These are phyloP conservation scores for Henicopernis longicauda DNA, from an alignment of 2,113 vertebrate species.

Conservation along the genomic window DNA sequence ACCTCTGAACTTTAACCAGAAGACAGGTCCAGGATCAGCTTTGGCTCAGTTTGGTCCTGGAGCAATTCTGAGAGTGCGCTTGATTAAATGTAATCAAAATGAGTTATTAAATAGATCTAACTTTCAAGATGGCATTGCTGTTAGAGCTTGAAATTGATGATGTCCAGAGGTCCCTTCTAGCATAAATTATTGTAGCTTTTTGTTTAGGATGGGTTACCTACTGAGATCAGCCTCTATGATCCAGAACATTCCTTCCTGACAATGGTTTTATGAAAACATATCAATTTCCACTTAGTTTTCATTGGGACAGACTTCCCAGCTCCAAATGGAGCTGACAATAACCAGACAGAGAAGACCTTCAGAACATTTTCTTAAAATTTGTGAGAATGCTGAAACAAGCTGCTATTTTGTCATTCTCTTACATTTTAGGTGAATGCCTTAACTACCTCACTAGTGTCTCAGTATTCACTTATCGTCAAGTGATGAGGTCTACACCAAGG, in stretches of 20 bases:
- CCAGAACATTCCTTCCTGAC: background rate
- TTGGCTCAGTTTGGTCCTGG: background rate
- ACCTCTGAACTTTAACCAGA: background rate
- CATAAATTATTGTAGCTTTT: background rate
- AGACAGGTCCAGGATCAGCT: background rate
- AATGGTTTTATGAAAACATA: background rate
- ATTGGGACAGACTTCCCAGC: background rate
- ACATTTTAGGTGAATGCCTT: background rate
- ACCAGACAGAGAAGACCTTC: background rate
- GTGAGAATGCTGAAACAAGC: background rate
- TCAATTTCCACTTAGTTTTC: background rate
- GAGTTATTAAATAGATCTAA: background rate
- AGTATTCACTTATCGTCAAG: background rate
- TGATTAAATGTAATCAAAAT: background rate
- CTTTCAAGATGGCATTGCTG: background rate
- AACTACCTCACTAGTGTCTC: background rate
- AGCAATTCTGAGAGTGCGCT: fast-evolving
- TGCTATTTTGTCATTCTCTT: background rate
- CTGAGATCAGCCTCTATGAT: background rate
- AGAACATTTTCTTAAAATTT: background rate
- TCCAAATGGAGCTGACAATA: background rate
- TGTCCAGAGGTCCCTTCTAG: background rate
- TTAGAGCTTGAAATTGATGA: background rate
- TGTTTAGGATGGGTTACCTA: background rate
- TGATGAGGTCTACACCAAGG: background rate